These are phyloP conservation scores for Dipodomys merriami DNA, from an alignment of 2,113 vertebrate genomes.

Conservation along the genomic window DNA sequence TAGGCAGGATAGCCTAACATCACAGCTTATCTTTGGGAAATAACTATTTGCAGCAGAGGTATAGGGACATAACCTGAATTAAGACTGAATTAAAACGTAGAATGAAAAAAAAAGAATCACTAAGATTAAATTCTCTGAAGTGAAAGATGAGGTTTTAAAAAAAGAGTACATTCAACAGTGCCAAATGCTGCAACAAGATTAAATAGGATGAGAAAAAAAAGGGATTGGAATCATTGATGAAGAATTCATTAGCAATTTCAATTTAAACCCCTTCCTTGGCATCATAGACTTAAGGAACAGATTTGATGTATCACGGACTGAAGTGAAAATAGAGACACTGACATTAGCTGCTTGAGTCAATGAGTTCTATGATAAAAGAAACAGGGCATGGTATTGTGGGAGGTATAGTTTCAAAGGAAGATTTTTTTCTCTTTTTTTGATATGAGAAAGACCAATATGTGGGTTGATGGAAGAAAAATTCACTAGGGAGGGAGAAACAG, in stretches of 20 bases:
- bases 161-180: conserved; percentile 33
- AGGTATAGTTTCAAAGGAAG: background rate
- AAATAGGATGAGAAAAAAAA: conserved; percentile 66
- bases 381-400: background rate
- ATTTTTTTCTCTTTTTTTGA: background rate
- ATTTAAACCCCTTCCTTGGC: conserved; percentile 23
- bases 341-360: background rate
- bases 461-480: background rate
- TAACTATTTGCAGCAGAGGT: background rate
- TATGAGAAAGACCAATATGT: background rate
- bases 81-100: background rate
- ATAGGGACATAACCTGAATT: background rate
- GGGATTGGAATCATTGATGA: conserved; percentile 57
- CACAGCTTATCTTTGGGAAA: background rate
- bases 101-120: background rate
- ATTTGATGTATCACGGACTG: background rate
- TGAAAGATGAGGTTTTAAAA: conserved; percentile 42
- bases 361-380: conserved; percentile 7
- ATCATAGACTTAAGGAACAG: background rate
- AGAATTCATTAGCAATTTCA: conserved; percentile 61
- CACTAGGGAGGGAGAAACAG: background rate
- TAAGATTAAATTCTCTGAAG: conserved; percentile 40
- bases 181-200: conserved; percentile 47
- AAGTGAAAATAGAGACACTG: conserved; percentile 38
- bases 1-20: background rate